phyloP scores from a whole-genome alignment of 2,113 vertebrate species.

The Sturnus vulgaris region DNA sequence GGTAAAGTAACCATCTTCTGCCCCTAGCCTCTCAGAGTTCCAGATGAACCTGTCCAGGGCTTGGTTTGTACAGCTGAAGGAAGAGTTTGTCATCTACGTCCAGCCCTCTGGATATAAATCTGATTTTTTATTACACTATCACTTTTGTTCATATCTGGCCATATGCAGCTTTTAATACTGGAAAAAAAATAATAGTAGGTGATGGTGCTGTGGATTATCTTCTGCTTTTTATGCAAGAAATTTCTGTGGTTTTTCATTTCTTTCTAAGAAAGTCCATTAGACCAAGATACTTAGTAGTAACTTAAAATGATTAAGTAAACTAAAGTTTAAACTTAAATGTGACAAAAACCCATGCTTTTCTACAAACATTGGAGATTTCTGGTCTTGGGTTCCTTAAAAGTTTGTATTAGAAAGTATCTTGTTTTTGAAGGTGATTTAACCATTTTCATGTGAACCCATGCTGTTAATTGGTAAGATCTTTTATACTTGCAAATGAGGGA shows the following conservation, averaged over 20 bases:
- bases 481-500: not conserved
- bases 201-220: not conserved
- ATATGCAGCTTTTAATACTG: not conserved
- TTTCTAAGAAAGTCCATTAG: not conserved
- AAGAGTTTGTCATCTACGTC: not conserved
- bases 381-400: not conserved
- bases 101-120: not conserved
- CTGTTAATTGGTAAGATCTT: not conserved
- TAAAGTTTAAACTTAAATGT: not conserved
- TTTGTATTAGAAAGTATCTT: not conserved
- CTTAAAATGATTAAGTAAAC: not conserved
- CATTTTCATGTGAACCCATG: not conserved
- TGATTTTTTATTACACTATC: not conserved
- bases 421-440: not conserved
- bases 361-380: not conserved
- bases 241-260: not conserved
- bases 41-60: not conserved
- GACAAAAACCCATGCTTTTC: not conserved
- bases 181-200: not conserved
- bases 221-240: not conserved
- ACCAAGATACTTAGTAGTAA: not conserved
- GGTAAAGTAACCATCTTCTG: not conserved
- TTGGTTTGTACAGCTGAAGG: not conserved
- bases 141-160: not conserved
- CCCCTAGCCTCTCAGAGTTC: not conserved